Conservation (phyloP, 2,888 invertebrate species). For the Sphecodes monilicornis region DNA sequence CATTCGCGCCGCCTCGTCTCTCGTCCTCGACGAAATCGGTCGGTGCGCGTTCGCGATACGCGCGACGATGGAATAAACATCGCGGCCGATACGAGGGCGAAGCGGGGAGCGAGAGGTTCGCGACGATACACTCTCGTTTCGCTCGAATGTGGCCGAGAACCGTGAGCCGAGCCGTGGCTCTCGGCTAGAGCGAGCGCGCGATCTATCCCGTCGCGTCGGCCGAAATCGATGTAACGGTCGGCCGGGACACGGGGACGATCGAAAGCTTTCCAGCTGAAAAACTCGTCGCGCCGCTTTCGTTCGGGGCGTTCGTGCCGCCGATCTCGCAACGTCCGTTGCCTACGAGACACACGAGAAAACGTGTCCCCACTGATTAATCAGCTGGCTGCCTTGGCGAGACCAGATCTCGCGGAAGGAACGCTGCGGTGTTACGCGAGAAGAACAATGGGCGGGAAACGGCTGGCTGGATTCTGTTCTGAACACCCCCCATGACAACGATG, state of each 20-base stretch:
- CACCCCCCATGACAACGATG: not conserved
- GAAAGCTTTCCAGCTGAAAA: conserved; percentile 46
- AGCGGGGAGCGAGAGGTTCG: conserved; percentile 3
- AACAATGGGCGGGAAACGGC: conserved; percentile 53
- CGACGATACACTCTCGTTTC: conserved; percentile 18
- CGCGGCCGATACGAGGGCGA: conserved; percentile 23
- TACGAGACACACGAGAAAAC: conserved; percentile 51
- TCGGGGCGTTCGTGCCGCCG: conserved; percentile 24
- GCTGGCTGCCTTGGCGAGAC: conserved; percentile 44
- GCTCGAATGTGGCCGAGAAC: not conserved
- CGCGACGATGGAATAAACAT: conserved; percentile 52
- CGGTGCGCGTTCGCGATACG: conserved; percentile 51
- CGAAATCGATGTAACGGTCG: conserved; percentile 48
- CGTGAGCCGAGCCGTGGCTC: not conserved
- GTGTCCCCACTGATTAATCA: conserved; percentile 52
- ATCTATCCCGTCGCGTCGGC: conserved; percentile 38
- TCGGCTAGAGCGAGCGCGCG: not conserved
- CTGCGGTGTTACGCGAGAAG: not conserved
- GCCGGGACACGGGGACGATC: conserved; percentile 20
- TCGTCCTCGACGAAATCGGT: conserved; percentile 57
- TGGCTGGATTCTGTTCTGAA: not conserved
- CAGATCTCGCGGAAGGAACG: conserved; percentile 41
- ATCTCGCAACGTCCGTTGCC: conserved; percentile 41
- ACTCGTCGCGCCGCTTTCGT: conserved; percentile 45
- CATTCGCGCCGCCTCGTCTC: conserved; percentile 54